Base-by-base conservation (phyloP, 2,797 vertebrate genomes). In the Melanotaenia parkinsoni region DNA sequence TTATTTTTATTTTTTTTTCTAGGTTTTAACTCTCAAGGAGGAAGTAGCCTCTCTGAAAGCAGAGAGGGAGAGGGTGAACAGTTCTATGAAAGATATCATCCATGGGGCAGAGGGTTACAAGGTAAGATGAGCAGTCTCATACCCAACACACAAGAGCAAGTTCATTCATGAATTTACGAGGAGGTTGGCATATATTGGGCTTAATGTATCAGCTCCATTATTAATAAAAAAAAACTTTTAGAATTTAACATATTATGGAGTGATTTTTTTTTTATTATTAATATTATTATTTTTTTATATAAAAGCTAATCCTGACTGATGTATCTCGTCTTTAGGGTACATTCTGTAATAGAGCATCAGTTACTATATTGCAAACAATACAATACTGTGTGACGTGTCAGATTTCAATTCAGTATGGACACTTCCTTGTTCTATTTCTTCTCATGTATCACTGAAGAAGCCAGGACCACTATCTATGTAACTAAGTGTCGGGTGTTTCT, bases 41-140 rank as follows among this genome's bases (percentile, higher is more conserved):
- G 95, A 97, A 65, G 76, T 98, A 57, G 94, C 95, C 18, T 86
- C 87, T 58, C 78, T 96, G 77, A 96, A 79, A 70, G 91, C 91
- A 33, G 96, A 97, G 77, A 95, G 92, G 83, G 96, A 97, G 81
- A 94, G 92, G 33, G 83, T 97, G 32, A 95, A 93, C 67, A 85
- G 92, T 77, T 98, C 97, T 4, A 90, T 99, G 95, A 97, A 96
- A 82, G 97, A 97, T 58, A 94, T 99, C 67, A 97, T 99, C 87
- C 97, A 97, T 20, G 93, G 95, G 51, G 97, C 98, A 65, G 97
- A 98, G 90, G 95, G 94, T 83, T 99, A 98, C 88, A 99, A 97
- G 96, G 98, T 99, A 93, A 59, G 12, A 12, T 13, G 26, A 58
- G 6, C 18, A n/a, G 20, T 18, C 6, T 43, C 20, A 33, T 3